Base-by-base conservation (phyloP, 2,113 vertebrate species). In the Archocentrus centrarchus region DNA sequence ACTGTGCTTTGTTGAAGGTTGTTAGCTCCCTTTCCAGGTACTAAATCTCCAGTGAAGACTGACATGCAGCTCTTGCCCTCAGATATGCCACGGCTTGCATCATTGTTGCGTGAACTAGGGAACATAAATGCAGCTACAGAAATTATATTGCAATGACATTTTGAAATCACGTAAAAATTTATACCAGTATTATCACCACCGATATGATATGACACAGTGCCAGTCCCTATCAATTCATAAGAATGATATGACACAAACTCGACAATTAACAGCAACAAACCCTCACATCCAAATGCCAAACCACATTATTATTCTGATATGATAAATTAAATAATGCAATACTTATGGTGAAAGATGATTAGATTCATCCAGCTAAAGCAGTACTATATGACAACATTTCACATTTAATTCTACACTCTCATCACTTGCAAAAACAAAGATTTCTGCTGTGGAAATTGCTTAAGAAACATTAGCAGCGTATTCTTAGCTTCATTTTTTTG, bases 401-500 rank as follows among this genome's bases (percentile, higher is more conserved):
- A 55, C 27, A 35, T 55, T 55, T 18, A 73, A 27, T 55, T 73
- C 11, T 73, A n/a, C 27, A n/a, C 47, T 55, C 32, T 73, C 7
- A 2, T 55, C 68, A 55, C 47, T 20, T 55, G 18, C 24, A 24
- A 76, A 76, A 79, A 62, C 6, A 35, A 44, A 47, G 24, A 22
- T 41, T 75, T 18, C 18, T 75, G 7, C 44, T 24, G 30, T 75
- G 8, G 77, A 60, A 7, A 18, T 63, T 44, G 27, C 24, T 32
- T 18, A 10, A 77, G 37, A 79, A 24, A 55, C 55, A 57, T 17
- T 9, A 18, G 7, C 27, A 7, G 22, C 7, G 17, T n/a, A 63
- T 24, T 24, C 53, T 37, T 75, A 53, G 61, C 84, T 83, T 78
- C 35, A 13, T 44, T 61, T 84, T 9, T 85, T 83, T 88, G 60